phyloP scores from a whole-genome alignment of 1,140 invertebrate species.

The Drosophila athabasca region DNA sequence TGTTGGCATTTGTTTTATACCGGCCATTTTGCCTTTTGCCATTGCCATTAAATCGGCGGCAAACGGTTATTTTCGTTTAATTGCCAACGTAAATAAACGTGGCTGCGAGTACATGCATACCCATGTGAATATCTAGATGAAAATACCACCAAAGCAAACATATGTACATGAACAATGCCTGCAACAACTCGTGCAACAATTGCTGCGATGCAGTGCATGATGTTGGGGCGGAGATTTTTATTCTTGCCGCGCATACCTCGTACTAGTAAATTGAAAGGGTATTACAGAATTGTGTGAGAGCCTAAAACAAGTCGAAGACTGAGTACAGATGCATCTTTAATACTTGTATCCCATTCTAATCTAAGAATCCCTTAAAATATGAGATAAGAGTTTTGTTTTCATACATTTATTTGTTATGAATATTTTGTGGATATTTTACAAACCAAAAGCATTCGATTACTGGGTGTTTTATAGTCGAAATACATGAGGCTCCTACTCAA shows the following conservation, averaged over 20 bases:
- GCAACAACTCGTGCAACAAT: conserved; percentile 48
- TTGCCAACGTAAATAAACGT: conserved; percentile 60
- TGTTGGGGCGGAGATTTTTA: conserved; percentile 33
- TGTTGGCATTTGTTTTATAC: conserved; percentile 36
- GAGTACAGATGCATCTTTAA: too few relatives aligned
- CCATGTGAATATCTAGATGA: conserved; percentile 20
- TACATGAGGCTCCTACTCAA: too few relatives aligned
- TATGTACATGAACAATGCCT: conserved; percentile 37
- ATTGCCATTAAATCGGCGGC: conserved; percentile 23
- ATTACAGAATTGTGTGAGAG: too few relatives aligned
- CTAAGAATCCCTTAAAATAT: too few relatives aligned
- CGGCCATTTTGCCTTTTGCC: conserved; percentile 15
- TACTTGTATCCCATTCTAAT: too few relatives aligned
- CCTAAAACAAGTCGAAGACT: too few relatives aligned
- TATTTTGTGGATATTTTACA: too few relatives aligned
- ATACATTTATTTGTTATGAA: too few relatives aligned
- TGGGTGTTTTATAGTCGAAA: too few relatives aligned
- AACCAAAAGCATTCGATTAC: too few relatives aligned
- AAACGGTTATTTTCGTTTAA: conserved; percentile 67
- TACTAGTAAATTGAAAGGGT: too few relatives aligned
- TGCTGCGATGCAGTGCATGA: conserved; percentile 40
- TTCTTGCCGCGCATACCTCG: conserved; percentile 15
- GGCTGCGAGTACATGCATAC: conserved; percentile 1
- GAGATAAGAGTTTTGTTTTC: too few relatives aligned
- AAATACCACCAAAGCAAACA: conserved; percentile 2